Percentiles rank a stretch among this genome's conserved stretches.
Conservation (phyloP, 1,140 invertebrate species). For the Polypedilum vanderplanki region DNA sequence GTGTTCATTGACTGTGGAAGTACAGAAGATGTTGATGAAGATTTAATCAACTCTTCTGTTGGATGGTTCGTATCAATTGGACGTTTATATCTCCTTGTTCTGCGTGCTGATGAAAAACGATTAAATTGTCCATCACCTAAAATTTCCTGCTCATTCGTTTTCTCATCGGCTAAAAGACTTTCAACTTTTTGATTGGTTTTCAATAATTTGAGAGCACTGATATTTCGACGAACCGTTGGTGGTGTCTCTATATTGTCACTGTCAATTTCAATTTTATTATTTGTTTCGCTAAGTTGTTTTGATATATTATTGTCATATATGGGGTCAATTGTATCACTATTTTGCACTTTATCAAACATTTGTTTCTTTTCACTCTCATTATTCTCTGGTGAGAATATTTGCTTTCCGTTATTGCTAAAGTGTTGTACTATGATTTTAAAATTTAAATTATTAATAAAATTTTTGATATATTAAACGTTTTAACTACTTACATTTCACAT, state of each 20-base stretch:
- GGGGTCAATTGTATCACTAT: too few species aligned
- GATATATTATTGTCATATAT: constrained; percentile 31
- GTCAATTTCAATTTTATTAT: constrained; percentile 75
- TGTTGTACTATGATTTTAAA: too few species aligned
- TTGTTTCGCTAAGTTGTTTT: constrained; percentile 44
- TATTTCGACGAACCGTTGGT: constrained; percentile 60
- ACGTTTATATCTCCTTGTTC: constrained; percentile 74
- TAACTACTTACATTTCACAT: too few species aligned
- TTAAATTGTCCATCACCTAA: constrained; percentile 74
- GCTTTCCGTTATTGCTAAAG: too few species aligned
- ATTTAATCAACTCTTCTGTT: constrained; percentile 49
- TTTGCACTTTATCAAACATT: too few species aligned
- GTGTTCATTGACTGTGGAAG: too few species aligned
- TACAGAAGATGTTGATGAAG: constrained; percentile 42
- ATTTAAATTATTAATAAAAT: too few species aligned
- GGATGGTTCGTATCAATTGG: constrained; percentile 54
- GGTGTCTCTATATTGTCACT: constrained; percentile 87
- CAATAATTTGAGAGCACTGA: constrained; percentile 33
- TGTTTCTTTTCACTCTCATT: too few species aligned
- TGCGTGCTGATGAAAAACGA: constrained; percentile 68
- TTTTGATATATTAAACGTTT: too few species aligned
- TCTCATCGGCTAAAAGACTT: neutral
- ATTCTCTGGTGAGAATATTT: too few species aligned
- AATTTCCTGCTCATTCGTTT: constrained; percentile 46
- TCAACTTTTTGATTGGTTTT: neutral